Evolutionary conservation across 2,113 vertebrate genomes (phyloP).

Genomic region (Heloderma charlesbogerti): DNA sequence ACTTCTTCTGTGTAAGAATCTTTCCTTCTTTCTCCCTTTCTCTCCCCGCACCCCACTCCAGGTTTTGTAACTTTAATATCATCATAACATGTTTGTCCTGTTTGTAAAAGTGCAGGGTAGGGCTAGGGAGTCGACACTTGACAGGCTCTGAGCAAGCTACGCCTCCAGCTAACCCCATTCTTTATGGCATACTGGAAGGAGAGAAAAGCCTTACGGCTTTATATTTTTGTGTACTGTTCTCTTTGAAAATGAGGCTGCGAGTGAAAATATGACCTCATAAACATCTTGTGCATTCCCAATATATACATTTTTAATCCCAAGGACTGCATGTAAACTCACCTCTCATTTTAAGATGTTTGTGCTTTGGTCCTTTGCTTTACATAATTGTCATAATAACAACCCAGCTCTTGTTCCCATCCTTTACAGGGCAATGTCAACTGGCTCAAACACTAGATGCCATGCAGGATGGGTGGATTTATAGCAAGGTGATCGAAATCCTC

Average conservation of each 20-base stretch:
- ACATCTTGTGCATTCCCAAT: background rate
- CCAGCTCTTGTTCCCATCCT: background rate
- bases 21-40: background rate
- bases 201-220: slow-evolving; percentile 28
- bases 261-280: background rate
- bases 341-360: background rate
- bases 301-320: background rate
- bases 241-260: background rate
- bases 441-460: background rate
- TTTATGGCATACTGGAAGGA: slow-evolving; percentile 41
- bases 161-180: slow-evolving; percentile 55
- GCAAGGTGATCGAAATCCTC: background rate
- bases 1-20: slow-evolving; percentile 43
- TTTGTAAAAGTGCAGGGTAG: slow-evolving; percentile 58
- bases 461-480: background rate
- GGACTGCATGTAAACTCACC: background rate
- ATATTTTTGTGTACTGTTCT: slow-evolving; percentile 28
- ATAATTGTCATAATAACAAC: background rate
- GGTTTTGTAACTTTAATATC: slow-evolving; percentile 62
- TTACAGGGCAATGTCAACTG: background rate
- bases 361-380: background rate
- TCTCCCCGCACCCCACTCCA: background rate
- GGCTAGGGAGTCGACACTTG: slow-evolving; percentile 62
- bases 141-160: slow-evolving; percentile 42
- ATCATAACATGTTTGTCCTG: slow-evolving; percentile 73